Conservation (phyloP, 1,140 invertebrate genomes). For the Saccostrea cuccullata region DNA sequence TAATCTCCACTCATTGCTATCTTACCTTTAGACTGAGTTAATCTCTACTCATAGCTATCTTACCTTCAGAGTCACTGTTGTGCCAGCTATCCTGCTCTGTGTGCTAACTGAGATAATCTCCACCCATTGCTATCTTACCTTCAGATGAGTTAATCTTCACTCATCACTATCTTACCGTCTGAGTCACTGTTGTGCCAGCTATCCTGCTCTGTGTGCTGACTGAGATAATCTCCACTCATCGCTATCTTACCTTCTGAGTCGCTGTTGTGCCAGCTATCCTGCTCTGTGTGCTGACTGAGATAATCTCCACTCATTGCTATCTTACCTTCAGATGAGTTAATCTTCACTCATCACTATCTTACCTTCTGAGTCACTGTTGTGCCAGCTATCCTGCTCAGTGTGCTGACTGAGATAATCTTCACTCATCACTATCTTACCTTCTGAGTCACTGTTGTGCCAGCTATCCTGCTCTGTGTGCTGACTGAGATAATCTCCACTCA, state of each 20-base stretch:
- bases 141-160: too few species aligned
- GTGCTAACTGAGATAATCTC: too few species aligned
- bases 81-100: too few species aligned
- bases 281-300: too few species aligned
- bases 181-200: slow-evolving; percentile 62
- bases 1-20: slow-evolving; percentile 69
- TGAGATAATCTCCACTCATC: slow-evolving; percentile 68
- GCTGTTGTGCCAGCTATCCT: too few species aligned
- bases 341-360: slow-evolving; percentile 61
- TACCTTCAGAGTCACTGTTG: too few species aligned
- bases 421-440: slow-evolving; percentile 49
- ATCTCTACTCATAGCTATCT: too few species aligned
- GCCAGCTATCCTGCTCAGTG: too few species aligned
- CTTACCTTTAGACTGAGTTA: slow-evolving; percentile 47
- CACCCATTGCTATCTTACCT: too few species aligned
- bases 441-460: slow-evolving; percentile 61
- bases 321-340: slow-evolving; percentile 68
- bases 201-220: slow-evolving; percentile 68
- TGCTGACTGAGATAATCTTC: too few species aligned
- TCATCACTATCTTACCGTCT: slow-evolving; percentile 64
- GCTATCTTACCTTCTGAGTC: slow-evolving; percentile 64
- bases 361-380: too few species aligned
- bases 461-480: slow-evolving; percentile 68
- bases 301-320: too few species aligned
- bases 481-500: slow-evolving; percentile 70